Conservation (phyloP, 2,113 vertebrate genomes). For the Gallinago undulata region DNA sequence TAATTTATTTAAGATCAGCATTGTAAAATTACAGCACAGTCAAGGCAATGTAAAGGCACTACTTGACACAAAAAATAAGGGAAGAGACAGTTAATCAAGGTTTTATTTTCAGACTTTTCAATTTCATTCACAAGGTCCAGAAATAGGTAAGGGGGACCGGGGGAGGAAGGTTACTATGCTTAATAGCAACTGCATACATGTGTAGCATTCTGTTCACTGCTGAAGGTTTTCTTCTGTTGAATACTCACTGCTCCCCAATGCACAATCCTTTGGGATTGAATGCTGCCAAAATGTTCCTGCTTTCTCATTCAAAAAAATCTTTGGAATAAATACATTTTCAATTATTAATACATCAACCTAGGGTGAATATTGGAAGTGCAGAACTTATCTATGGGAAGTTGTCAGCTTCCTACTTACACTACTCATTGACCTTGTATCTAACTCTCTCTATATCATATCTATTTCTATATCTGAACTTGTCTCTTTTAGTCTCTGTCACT, state of each 20-base stretch:
- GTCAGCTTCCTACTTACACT: neutral
- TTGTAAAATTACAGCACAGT: neutral
- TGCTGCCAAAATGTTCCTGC: neutral
- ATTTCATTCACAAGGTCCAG: neutral
- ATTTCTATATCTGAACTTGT: neutral
- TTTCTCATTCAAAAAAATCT: neutral
- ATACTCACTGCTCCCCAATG: neutral
- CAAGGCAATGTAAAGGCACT: neutral
- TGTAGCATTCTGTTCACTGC: neutral
- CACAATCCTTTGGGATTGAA: neutral
- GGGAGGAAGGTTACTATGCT: neutral
- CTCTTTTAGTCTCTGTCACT: neutral
- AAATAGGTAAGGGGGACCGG: neutral
- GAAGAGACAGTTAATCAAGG: neutral
- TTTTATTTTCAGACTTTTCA: neutral
- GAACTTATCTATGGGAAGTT: neutral
- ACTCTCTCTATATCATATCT: neutral
- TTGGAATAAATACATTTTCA: neutral
- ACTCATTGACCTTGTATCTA: neutral
- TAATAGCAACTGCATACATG: neutral
- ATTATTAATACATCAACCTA: neutral
- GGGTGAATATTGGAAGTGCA: neutral
- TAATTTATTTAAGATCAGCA: neutral
- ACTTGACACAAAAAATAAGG: neutral
- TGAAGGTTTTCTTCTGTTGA: neutral